A percentile compares a stretch with the other conserved stretches of the same genome.
Conservation (phyloP, 2,888 invertebrate species). For the Venustoraphidia nigricollis region DNA sequence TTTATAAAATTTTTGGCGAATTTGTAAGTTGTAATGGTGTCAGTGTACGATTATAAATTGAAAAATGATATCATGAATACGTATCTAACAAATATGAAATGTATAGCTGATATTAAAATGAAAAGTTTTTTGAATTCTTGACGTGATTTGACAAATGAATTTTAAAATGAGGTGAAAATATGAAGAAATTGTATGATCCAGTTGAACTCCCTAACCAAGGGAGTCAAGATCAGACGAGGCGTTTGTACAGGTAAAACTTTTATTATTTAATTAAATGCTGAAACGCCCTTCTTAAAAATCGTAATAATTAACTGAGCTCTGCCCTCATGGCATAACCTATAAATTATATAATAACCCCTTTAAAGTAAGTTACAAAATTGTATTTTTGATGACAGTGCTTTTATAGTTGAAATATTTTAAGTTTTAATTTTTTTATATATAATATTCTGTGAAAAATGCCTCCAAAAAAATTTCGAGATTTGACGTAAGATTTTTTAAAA, state of each 20-base stretch:
- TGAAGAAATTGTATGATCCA: constrained; percentile 37
- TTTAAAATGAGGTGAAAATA: constrained; percentile 33
- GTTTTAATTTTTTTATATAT: too few species aligned
- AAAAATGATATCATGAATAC: constrained; percentile 27
- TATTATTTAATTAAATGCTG: neutral
- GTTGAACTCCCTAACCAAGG: constrained; percentile 34
- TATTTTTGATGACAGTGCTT: too few species aligned
- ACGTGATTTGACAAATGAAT: constrained; percentile 21
- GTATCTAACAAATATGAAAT: constrained; percentile 18
- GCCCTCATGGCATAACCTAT: too few species aligned
- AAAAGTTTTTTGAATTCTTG: constrained; percentile 27
- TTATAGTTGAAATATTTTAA: too few species aligned
- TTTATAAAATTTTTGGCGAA: too few species aligned
- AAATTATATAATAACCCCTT: too few species aligned
- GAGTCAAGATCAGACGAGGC: constrained; percentile 36
- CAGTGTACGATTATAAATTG: constrained; percentile 24
- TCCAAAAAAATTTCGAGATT: too few species aligned
- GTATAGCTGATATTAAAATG: constrained; percentile 18
- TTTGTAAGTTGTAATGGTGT: constrained; percentile 26
- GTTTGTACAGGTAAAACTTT: constrained; percentile 35
- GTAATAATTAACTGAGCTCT: too few species aligned
- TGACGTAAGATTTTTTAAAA: too few species aligned
- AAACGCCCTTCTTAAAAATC: too few species aligned
- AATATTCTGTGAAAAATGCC: too few species aligned
- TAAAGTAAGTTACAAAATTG: too few species aligned